phyloP scores from a whole-genome alignment of 2,888 invertebrate species.

The Ochropleura plecta region DNA sequence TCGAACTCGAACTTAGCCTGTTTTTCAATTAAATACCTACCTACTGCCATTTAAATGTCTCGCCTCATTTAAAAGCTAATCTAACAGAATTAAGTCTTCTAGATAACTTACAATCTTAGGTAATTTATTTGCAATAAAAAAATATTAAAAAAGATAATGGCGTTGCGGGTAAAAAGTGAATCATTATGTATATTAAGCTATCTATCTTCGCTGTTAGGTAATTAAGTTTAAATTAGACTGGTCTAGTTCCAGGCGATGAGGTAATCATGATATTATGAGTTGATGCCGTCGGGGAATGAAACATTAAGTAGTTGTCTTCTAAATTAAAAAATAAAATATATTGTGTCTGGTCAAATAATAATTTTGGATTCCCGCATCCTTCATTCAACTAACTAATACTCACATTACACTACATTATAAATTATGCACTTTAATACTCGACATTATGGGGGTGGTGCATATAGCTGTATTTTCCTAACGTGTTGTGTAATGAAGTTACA shows the following conservation, averaged over 20 bases:
- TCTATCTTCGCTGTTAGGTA: conserved; percentile 35
- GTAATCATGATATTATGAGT: neutral
- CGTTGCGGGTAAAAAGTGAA: conserved; percentile 20
- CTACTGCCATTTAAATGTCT: conserved; percentile 13
- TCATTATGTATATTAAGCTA: conserved; percentile 53
- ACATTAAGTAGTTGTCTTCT: neutral
- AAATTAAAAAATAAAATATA: too few species aligned
- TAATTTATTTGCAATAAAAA: conserved; percentile 36
- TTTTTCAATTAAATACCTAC: conserved; percentile 19
- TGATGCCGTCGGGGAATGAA: neutral
- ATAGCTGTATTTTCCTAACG: too few species aligned
- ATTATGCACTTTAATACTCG: too few species aligned
- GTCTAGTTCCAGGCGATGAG: conserved; percentile 1
- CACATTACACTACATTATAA: too few species aligned
- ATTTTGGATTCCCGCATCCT: too few species aligned
- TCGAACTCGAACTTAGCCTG: neutral
- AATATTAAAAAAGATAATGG: conserved; percentile 15
- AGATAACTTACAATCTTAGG: conserved; percentile 7
- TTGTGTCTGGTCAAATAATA: neutral
- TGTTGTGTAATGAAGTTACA: too few species aligned
- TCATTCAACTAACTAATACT: too few species aligned
- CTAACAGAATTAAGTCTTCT: conserved; percentile 39
- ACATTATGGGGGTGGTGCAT: too few species aligned
- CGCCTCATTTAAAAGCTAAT: conserved; percentile 42
- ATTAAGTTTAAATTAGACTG: conserved; percentile 22